Conservation (phyloP, 1,140 invertebrate genomes). For the Lepidurus packardi region DNA sequence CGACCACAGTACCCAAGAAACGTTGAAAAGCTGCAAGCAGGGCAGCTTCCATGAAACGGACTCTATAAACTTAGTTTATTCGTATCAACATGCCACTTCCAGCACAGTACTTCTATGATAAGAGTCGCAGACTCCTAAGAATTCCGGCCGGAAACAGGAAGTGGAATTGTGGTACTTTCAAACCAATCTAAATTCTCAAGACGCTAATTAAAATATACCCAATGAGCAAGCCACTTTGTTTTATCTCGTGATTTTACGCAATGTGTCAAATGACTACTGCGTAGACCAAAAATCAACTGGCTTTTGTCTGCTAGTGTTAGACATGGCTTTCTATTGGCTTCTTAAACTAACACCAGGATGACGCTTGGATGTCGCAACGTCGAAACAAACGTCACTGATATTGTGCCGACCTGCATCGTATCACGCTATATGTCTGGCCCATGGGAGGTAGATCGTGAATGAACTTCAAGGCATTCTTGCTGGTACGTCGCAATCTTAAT, state of each 20-base stretch:
- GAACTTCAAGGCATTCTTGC: too few relatives aligned
- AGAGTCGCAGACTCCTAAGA: neutral
- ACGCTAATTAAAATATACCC: neutral
- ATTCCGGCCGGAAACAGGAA: conserved; percentile 10
- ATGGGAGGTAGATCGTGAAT: too few relatives aligned
- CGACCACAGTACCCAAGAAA: neutral
- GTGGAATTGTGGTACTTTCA: neutral
- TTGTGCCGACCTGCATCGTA: neutral
- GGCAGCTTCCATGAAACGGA: neutral
- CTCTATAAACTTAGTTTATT: neutral
- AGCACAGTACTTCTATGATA: neutral
- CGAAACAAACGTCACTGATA: neutral
- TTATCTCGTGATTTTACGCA: neutral
- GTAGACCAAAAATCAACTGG: too few relatives aligned
- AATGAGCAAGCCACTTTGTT: neutral
- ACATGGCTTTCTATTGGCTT: neutral
- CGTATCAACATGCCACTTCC: neutral
- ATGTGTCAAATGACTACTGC: too few relatives aligned
- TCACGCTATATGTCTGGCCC: neutral
- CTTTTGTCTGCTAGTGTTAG: too few relatives aligned
- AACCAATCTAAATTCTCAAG: neutral
- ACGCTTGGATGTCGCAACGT: neutral
- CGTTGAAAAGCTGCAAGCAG: neutral
- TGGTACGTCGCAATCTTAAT: too few relatives aligned
- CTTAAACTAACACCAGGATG: neutral